Conservation (phyloP, 2,113 vertebrate species). For the Emydura subglobosa region DNA sequence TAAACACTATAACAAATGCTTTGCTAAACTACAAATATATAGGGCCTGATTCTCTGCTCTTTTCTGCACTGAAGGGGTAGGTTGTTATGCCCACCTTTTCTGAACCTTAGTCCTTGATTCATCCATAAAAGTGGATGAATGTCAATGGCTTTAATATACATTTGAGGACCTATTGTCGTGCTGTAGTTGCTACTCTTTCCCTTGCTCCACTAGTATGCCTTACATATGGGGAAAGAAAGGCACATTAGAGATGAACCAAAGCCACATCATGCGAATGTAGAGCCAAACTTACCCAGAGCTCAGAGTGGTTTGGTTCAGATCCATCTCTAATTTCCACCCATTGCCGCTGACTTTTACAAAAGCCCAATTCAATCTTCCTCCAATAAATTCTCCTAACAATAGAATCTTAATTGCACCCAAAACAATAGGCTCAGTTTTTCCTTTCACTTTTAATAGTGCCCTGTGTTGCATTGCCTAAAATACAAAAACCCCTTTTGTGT, state of each 20-base stretch:
- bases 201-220: rapidly evolving
- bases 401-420: not conserved
- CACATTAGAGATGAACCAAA: not conserved
- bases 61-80: not conserved
- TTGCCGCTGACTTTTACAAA: not conserved
- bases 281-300: rapidly evolving
- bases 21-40: rapidly evolving
- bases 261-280: rapidly evolving
- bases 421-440: not conserved
- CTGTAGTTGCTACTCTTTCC: not conserved
- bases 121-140: rapidly evolving
- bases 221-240: rapidly evolving
- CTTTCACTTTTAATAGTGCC: not conserved
- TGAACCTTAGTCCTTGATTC: not conserved
- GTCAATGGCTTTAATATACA: not conserved
- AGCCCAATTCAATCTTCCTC: not conserved
- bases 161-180: not conserved
- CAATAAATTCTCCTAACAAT: not conserved
- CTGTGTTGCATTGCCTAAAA: not conserved
- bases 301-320: not conserved
- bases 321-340: not conserved
- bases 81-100: not conserved
- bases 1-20: rapidly evolving
- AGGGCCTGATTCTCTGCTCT: not conserved
- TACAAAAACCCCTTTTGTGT: not conserved